phyloP scores from a whole-genome alignment of 2,888 invertebrate species.

The Ophion costatus region DNA sequence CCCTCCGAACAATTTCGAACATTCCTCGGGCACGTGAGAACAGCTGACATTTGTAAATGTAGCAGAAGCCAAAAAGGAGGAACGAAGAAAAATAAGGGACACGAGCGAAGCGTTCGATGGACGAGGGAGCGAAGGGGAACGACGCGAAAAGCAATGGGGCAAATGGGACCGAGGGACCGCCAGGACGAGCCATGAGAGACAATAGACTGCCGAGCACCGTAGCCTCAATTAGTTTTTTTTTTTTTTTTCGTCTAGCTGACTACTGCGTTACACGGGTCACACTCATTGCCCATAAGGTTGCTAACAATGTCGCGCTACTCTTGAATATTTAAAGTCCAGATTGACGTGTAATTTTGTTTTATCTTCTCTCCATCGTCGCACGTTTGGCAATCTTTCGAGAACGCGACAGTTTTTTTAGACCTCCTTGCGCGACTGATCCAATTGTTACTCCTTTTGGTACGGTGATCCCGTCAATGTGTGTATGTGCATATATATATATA shows the following conservation, averaged over 20 bases:
- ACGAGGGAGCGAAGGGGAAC: conserved; percentile 46
- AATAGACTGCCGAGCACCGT: conserved; percentile 83
- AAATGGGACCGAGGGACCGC: conserved; percentile 46
- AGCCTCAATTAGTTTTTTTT: conserved; percentile 79
- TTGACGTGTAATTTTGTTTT: conserved; percentile 29
- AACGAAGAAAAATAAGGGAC: conserved; percentile 32
- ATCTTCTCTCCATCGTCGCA: conserved; percentile 14
- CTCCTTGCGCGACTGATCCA: not conserved
- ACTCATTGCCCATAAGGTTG: conserved; percentile 11
- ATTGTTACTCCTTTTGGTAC: conserved; percentile 24
- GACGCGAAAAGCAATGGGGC: conserved; percentile 44
- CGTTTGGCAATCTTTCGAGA: not conserved
- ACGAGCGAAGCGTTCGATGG: conserved; percentile 11
- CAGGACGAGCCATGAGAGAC: conserved; percentile 81
- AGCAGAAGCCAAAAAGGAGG: conserved; percentile 24
- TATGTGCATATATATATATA: not conserved
- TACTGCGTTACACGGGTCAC: conserved; percentile 42
- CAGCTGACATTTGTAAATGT: conserved; percentile 46
- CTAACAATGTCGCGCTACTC: conserved; percentile 19
- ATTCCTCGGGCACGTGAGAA: conserved; percentile 35
- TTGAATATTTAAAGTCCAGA: conserved; percentile 8
- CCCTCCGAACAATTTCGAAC: conserved; percentile 22
- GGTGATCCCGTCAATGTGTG: conserved; percentile 38
- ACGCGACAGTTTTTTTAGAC: conserved; percentile 1
- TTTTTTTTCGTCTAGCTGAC: conserved; percentile 55